These are phyloP conservation scores for Hymenopus coronatus DNA, from an alignment of 2,888 invertebrate genomes.

Conservation along the genomic window DNA sequence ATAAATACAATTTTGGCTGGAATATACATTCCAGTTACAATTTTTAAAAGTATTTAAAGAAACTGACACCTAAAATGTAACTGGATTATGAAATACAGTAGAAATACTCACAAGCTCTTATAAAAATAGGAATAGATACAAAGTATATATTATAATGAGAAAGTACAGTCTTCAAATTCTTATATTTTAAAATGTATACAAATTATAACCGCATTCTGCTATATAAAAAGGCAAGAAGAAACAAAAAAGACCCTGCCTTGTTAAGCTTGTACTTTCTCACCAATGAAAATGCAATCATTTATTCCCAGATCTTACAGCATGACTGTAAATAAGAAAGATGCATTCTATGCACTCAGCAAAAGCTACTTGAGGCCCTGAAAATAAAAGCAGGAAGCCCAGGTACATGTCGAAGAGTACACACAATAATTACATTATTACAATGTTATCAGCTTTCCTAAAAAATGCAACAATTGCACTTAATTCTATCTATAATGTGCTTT, in stretches of 20 bases:
- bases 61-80: neutral
- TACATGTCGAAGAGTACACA: neutral
- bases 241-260: neutral
- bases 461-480: neutral
- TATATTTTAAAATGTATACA: neutral
- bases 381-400: conserved; percentile 11
- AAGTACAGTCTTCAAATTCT: neutral
- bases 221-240: too few relatives aligned
- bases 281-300: neutral
- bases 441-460: neutral
- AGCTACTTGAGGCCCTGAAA: conserved; percentile 6
- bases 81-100: neutral
- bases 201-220: neutral
- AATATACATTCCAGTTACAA: too few relatives aligned
- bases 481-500: neutral
- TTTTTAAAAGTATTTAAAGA: neutral
- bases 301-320: neutral
- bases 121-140: neutral
- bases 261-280: neutral
- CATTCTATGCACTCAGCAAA: neutral
- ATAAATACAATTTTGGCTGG: too few relatives aligned
- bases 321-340: neutral
- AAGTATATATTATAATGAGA: neutral
- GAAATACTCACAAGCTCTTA: neutral
- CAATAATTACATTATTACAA: neutral